Base-by-base conservation (phyloP, 2,113 vertebrate genomes). In the Sapayoa aenigma region DNA sequence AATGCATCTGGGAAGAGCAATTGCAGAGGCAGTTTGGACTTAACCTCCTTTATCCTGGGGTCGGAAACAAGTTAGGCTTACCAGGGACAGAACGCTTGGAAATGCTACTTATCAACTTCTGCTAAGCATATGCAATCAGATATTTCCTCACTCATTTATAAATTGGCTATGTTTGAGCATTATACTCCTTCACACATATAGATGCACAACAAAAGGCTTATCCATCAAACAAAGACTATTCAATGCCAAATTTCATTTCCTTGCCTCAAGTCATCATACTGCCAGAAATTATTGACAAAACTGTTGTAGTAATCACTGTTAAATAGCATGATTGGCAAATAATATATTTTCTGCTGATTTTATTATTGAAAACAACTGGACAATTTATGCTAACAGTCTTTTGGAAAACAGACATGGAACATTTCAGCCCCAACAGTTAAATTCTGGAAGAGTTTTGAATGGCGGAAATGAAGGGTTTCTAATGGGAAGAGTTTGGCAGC, bases 291-390 rank as follows among this genome's bases (percentile, higher is more conserved):
- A 85, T 90, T 94, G 89, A 92, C 90, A 59, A 88, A 95, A 84
- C 35, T 69, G 37, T 86, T 88, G 88, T 60, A 84, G 42, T 82
- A 94, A 93, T 95, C 59, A 74, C 50, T 92, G 47, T 59, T 95
- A 95, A 96, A 94, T 52, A 81, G 56, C 72, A 49, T 78, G 86
- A 94, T 95, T 95, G 80, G 89, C 89, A 97, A 97, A 97, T 95
- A 78, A 92, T 68, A 74, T 87, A 81, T 90, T 93, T 95, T 94
- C 83, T 94, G 50, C 73, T 94, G 76, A 89, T 52, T 89, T 89
- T 94, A 81, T 94, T 94, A 90, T 89, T 95, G 84, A 74, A 90
- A 96, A 93, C 65, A 95, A 95, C 93, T 89, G 95, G 89, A 78
- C 89, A 81, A 95, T 95, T 93, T 89, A 81, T 93, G 89, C 68